These are phyloP conservation scores for Lasioglossum albipes DNA, from an alignment of 1,140 invertebrate species.

Conservation along the genomic window DNA sequence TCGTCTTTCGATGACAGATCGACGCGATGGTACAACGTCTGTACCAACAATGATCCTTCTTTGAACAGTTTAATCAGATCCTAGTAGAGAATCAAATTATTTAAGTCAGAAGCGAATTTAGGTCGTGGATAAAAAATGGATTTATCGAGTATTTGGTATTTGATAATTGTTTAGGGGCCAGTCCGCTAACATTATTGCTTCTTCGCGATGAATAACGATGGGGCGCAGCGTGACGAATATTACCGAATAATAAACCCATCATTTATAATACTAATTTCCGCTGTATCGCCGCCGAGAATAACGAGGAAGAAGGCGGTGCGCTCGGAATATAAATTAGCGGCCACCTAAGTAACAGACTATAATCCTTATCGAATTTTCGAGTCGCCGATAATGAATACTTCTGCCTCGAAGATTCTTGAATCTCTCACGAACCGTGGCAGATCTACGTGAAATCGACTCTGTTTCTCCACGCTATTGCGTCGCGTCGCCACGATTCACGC, in stretches of 20 bases:
- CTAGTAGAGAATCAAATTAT: too few relatives aligned
- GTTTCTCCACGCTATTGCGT: too few relatives aligned
- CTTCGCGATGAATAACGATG: not conserved
- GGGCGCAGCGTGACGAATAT: not conserved
- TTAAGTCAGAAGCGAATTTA: too few relatives aligned
- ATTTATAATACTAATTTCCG: slow-evolving; percentile 21
- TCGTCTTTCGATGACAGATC: too few relatives aligned
- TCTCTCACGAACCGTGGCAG: too few relatives aligned
- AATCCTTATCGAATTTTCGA: slow-evolving; percentile 2
- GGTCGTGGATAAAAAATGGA: too few relatives aligned
- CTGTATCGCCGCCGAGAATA: not conserved
- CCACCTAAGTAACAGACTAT: not conserved
- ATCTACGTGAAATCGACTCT: not conserved
- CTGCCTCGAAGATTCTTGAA: too few relatives aligned
- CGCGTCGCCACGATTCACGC: too few relatives aligned
- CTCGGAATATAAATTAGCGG: not conserved
- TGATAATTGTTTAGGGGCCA: not conserved
- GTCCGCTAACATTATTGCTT: not conserved
- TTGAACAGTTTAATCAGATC: too few relatives aligned
- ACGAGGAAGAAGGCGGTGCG: not conserved
- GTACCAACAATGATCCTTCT: too few relatives aligned
- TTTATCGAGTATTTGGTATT: not conserved
- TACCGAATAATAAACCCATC: not conserved
- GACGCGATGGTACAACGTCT: too few relatives aligned
- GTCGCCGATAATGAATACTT: not conserved